A percentile compares a stretch with the other conserved stretches of the same genome.
phyloP scores from a whole-genome alignment of 37 sponge, comb jelly and placozoan genomes.

The Hormiphora californensis region DNA sequence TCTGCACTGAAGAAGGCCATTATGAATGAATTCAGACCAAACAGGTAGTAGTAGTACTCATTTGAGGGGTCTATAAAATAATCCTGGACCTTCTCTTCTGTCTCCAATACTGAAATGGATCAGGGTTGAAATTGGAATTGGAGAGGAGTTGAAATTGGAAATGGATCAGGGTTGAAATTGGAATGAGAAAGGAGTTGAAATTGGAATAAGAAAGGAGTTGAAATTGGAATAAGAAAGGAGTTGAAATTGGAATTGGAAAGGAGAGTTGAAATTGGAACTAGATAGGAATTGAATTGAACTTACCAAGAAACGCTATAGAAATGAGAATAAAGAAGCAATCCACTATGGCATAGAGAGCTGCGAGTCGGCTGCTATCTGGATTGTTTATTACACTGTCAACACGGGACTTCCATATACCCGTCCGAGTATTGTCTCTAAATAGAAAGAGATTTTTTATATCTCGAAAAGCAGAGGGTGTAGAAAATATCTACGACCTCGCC shows the following conservation, averaged over 20 bases:
- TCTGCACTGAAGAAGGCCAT: slow-evolving; percentile 53
- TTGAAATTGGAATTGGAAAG: not conserved
- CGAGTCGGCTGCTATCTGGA: not conserved
- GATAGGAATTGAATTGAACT: not conserved
- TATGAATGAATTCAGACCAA: slow-evolving; percentile 19
- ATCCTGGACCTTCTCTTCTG: slow-evolving; percentile 27
- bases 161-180: not conserved
- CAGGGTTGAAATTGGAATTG: not conserved
- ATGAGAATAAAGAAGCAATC: slow-evolving; percentile 39
- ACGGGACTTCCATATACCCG: not conserved
- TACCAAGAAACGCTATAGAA: slow-evolving; percentile 29
- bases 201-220: not conserved
- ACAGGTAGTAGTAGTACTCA: slow-evolving; percentile 20
- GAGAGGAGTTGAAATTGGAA: not conserved
- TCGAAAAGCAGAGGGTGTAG: too few species aligned
- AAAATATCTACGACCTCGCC: too few species aligned
- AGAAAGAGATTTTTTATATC: too few species aligned
- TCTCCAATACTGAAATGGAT: slow-evolving; percentile 23
- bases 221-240: slow-evolving; percentile 26
- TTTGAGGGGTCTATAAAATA: slow-evolving; percentile 27
- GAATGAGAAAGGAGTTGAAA: slow-evolving; percentile 4
- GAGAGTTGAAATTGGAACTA: not conserved
- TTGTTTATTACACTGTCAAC: slow-evolving; percentile 33
- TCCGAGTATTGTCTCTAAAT: slow-evolving; percentile 6
- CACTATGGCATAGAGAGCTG: slow-evolving; percentile 7